Conservation (phyloP, 2,113 vertebrate genomes). For the Pterocles burchelli region DNA sequence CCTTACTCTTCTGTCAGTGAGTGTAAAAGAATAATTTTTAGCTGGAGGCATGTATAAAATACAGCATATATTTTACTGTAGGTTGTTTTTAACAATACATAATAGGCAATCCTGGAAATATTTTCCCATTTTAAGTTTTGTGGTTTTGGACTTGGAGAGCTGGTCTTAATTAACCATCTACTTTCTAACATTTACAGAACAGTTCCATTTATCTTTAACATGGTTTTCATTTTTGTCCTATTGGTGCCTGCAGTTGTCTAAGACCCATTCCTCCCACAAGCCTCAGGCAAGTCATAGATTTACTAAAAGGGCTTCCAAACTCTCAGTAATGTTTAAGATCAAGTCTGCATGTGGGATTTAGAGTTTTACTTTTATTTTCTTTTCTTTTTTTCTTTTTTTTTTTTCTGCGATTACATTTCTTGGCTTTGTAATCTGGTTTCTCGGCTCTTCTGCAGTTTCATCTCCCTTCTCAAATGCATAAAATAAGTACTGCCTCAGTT, state of each 20-base stretch:
- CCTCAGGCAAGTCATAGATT: slow-evolving; percentile 75
- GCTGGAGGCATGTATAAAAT: slow-evolving; percentile 75
- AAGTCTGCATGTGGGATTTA: slow-evolving; percentile 41
- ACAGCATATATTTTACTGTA: slow-evolving; percentile 75
- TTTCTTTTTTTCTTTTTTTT: background rate
- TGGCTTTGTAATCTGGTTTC: slow-evolving; percentile 63
- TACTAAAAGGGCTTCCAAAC: slow-evolving; percentile 50
- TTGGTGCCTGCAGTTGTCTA: slow-evolving; percentile 75
- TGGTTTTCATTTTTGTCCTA: slow-evolving; percentile 81
- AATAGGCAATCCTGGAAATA: slow-evolving; percentile 83
- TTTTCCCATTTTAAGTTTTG: slow-evolving; percentile 83
- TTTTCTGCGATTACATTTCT: slow-evolving; percentile 63
- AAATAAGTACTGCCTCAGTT: slow-evolving; percentile 39
- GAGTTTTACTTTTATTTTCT: background rate
- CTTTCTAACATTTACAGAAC: slow-evolving; percentile 80
- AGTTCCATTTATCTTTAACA: slow-evolving; percentile 81
- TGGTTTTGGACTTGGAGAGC: slow-evolving; percentile 78
- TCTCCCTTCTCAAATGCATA: slow-evolving; percentile 26
- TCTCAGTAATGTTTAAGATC: slow-evolving; percentile 60
- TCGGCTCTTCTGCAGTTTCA: slow-evolving; percentile 58
- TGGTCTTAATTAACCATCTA: slow-evolving; percentile 82
- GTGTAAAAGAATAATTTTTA: slow-evolving; percentile 71
- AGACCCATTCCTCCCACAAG: slow-evolving; percentile 70
- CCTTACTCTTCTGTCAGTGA: slow-evolving; percentile 60
- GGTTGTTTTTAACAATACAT: slow-evolving; percentile 75